Evolutionary conservation across 2,113 vertebrate species (phyloP).

Genomic region (Edolisoma coerulescens): DNA sequence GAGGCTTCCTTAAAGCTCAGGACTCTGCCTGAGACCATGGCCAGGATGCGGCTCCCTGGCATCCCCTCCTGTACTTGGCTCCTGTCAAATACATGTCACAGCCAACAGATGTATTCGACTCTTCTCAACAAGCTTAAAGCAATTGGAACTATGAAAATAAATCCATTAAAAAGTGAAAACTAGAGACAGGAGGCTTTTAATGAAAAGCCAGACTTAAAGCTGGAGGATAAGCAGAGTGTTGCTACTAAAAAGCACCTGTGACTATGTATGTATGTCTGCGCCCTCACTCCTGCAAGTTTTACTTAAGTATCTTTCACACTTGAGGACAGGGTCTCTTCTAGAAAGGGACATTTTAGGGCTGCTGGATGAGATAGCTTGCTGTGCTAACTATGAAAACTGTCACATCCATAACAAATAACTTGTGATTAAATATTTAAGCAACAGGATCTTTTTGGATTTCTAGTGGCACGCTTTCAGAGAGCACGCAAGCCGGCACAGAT

Average conservation of each 20-base stretch:
- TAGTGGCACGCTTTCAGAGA: background rate
- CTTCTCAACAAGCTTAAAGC: background rate
- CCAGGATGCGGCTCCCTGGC: background rate
- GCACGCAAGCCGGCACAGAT: background rate
- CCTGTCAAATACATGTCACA: background rate
- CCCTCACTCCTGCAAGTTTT: background rate
- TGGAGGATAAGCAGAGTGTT: background rate
- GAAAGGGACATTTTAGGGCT: background rate
- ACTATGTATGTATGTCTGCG: background rate
- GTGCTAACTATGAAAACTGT: background rate
- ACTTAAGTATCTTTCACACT: background rate
- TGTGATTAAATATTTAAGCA: conserved; percentile 62
- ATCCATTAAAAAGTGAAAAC: background rate
- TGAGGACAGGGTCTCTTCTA: background rate
- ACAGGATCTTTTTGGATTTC: conserved; percentile 35
- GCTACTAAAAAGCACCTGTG: background rate
- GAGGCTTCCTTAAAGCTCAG: background rate
- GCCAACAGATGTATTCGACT: background rate
- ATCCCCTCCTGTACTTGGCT: background rate
- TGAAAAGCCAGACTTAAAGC: background rate
- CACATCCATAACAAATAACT: conserved; percentile 41
- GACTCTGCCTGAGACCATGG: background rate
- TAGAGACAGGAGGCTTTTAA: background rate
- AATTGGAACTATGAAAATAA: background rate
- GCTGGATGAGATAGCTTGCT: background rate